Evolutionary conservation across 2,888 invertebrate genomes (phyloP).

Genomic region (Acrobasis repandana): DNA sequence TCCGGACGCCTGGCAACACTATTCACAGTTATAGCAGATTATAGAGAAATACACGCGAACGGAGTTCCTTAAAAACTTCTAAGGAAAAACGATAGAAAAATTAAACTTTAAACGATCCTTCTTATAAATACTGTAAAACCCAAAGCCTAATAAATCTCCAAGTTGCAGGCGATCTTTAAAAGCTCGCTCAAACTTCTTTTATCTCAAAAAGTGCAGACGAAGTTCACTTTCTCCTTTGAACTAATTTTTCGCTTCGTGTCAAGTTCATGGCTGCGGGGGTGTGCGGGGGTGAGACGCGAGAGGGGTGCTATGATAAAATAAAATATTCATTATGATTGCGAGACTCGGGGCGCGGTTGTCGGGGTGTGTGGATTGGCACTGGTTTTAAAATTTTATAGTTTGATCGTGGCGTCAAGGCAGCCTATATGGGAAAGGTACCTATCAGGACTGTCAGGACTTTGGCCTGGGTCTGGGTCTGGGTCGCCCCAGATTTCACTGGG

Average conservation of each 20-base stretch:
- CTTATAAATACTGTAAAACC: neutral
- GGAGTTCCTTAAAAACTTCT: neutral
- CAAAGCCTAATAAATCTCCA: conserved; percentile 18
- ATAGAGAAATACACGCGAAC: too few relatives aligned
- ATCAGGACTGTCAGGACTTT: too few relatives aligned
- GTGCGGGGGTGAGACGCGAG: conserved; percentile 36
- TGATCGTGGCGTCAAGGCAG: too few relatives aligned
- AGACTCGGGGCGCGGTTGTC: conserved; percentile 61
- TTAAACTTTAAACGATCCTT: neutral
- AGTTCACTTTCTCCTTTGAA: conserved; percentile 82
- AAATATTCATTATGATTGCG: conserved; percentile 83
- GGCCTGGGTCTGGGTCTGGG: too few relatives aligned
- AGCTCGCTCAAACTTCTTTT: conserved; percentile 56
- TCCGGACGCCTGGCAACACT: too few relatives aligned
- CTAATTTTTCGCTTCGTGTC: conserved; percentile 82
- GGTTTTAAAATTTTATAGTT: conserved; percentile 22
- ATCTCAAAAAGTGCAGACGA: conserved; percentile 81
- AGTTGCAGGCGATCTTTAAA: conserved; percentile 16
- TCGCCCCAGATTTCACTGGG: too few relatives aligned
- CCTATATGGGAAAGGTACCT: too few relatives aligned
- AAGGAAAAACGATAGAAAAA: neutral
- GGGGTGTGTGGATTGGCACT: conserved; percentile 45
- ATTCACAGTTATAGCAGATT: too few relatives aligned
- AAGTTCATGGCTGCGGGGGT: conserved; percentile 73
- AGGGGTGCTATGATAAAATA: conserved; percentile 76